Percentiles rank a stretch among this genome's conserved stretches.
Conservation (phyloP, 2,113 vertebrate genomes). For the Rattus norvegicus region DNA sequence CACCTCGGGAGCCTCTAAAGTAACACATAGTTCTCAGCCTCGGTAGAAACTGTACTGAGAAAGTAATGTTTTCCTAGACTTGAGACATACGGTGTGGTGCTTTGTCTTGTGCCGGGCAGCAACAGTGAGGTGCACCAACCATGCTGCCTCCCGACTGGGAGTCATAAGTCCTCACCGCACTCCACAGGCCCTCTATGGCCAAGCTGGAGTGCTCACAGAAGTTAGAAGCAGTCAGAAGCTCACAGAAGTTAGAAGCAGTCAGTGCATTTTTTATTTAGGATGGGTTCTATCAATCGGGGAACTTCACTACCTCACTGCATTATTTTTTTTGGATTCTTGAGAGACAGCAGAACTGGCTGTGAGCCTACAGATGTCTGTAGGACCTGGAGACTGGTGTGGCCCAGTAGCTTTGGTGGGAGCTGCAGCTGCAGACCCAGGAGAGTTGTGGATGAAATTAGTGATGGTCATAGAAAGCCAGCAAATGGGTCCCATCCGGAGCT, state of each 20-base stretch:
- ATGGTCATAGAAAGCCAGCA: neutral
- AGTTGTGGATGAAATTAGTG: neutral
- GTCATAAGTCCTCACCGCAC: neutral
- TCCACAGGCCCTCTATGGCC: rapidly evolving
- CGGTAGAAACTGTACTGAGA: neutral
- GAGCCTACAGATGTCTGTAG: neutral
- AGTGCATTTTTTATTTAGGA: neutral
- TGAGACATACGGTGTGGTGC: neutral
- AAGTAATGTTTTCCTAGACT: neutral
- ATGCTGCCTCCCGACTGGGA: neutral
- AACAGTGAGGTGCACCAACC: neutral
- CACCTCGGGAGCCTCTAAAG: neutral
- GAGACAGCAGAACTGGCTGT: neutral
- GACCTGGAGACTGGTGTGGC: neutral
- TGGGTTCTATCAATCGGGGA: neutral
- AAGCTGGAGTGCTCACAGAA: too few species aligned
- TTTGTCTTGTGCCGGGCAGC: neutral
- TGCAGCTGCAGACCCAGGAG: neutral
- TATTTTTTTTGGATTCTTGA: neutral
- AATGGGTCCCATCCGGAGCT: neutral
- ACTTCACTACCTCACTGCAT: neutral
- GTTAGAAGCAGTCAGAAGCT: too few species aligned
- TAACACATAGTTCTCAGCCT: neutral
- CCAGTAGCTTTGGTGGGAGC: neutral
- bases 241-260: too few species aligned